Evolutionary conservation across 2,113 vertebrate species (phyloP).

Genomic region (Urocynchramus pylzowi): DNA sequence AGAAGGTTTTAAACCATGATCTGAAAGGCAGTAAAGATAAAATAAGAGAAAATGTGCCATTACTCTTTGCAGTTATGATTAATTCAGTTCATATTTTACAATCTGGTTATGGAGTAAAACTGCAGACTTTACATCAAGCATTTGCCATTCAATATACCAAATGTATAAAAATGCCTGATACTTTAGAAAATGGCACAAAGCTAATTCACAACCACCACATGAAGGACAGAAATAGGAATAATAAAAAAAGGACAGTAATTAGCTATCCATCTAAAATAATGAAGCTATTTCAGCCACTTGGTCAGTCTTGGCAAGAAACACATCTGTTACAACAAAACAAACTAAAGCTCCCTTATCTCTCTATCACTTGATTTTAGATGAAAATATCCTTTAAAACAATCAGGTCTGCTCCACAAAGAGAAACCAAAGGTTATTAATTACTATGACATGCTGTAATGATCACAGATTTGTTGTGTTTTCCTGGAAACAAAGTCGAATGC

Average conservation of each 20-base stretch:
- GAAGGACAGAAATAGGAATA: constrained; percentile 61
- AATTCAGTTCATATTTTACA: constrained; percentile 92
- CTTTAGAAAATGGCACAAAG: constrained; percentile 67
- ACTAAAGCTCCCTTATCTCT: background rate
- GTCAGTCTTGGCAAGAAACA: constrained; percentile 57
- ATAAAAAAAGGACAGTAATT: constrained; percentile 59
- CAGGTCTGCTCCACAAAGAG: background rate
- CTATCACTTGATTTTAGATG: constrained; percentile 32
- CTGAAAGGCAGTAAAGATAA: constrained; percentile 85
- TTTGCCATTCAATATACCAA: constrained; percentile 77
- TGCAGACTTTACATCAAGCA: constrained; percentile 83
- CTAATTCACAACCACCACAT: constrained; percentile 62
- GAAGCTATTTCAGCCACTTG: constrained; percentile 26
- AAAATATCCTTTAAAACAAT: constrained; percentile 49
- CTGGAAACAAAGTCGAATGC: background rate
- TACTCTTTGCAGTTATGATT: constrained; percentile 85
- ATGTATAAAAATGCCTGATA: constrained; percentile 78
- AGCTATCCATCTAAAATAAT: constrained; percentile 57
- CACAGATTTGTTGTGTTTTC: background rate
- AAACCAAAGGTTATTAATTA: constrained; percentile 54
- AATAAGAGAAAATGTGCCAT: constrained; percentile 83
- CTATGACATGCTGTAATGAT: background rate
- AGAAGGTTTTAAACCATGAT: constrained; percentile 81
- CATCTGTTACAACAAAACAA: background rate
- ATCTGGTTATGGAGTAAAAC: constrained; percentile 84